These are phyloP conservation scores for Thermophis baileyi DNA, from an alignment of 2,113 vertebrate genomes.

Conservation along the genomic window DNA sequence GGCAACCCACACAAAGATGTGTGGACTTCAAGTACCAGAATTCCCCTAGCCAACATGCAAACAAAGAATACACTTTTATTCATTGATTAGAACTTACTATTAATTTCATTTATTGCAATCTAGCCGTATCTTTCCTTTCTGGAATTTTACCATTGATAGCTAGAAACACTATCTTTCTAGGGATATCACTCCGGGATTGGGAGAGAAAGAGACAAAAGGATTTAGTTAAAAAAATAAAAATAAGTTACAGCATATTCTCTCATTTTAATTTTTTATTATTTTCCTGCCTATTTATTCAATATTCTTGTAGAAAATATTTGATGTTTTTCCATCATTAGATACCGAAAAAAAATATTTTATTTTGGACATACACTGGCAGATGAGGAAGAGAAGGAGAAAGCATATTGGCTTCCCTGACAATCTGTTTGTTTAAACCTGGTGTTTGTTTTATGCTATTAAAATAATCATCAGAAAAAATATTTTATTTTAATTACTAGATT, in stretches of 20 bases:
- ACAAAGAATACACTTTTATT: not conserved
- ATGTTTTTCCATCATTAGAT: not conserved
- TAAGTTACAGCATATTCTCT: not conserved
- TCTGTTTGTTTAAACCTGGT: too few relatives aligned
- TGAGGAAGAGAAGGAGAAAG: too few relatives aligned
- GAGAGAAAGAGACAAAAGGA: not conserved
- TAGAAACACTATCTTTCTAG: not conserved
- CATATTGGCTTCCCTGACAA: too few relatives aligned
- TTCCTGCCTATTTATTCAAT: not conserved
- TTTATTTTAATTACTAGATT: too few relatives aligned
- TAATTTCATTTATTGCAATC: not conserved
- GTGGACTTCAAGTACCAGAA: too few relatives aligned
- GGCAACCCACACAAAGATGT: too few relatives aligned
- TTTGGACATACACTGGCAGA: not conserved
- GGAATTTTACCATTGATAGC: not conserved
- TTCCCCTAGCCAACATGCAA: too few relatives aligned
- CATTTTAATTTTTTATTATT: not conserved
- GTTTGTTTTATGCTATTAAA: too few relatives aligned
- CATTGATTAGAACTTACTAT: not conserved
- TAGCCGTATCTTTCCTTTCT: not conserved
- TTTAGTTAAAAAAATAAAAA: not conserved
- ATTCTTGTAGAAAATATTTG: not conserved
- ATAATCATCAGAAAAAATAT: too few relatives aligned
- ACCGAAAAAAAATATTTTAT: not conserved
- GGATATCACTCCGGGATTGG: not conserved